These are phyloP conservation scores for Apomyelois bistriatella DNA, from an alignment of 2,888 invertebrate genomes.

Conservation along the genomic window DNA sequence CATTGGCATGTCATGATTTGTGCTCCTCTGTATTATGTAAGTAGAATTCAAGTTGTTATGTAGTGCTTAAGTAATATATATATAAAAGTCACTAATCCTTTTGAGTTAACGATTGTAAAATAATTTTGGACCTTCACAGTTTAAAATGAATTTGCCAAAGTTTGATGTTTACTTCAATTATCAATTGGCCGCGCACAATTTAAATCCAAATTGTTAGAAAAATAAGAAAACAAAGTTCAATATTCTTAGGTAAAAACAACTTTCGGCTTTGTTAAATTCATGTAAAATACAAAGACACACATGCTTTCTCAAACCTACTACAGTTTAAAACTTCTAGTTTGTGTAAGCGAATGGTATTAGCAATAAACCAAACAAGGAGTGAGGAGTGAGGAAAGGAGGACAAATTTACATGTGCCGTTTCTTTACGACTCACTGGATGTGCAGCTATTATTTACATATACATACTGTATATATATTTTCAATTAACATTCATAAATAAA, in stretches of 20 bases:
- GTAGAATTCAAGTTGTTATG: constrained; percentile 37
- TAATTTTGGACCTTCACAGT: constrained; percentile 1
- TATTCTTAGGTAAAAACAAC: no score
- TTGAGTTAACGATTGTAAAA: background rate
- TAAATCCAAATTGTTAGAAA: background rate
- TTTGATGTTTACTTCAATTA: constrained; percentile 3
- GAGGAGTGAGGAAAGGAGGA: constrained; percentile 6
- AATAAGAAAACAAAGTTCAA: no score
- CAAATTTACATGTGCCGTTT: constrained; percentile 1
- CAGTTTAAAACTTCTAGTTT: constrained; percentile 4
- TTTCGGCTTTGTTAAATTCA: background rate
- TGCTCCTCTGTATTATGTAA: constrained; percentile 44
- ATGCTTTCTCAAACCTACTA: background rate
- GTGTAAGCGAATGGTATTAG: background rate
- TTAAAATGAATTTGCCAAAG: background rate
- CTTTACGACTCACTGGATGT: constrained; percentile 7
- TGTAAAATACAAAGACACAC: background rate
- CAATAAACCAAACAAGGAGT: constrained; percentile 5
- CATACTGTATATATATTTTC: no score
- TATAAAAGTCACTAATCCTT: background rate
- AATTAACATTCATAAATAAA: no score
- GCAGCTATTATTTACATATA: no score
- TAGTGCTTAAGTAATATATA: constrained; percentile 19
- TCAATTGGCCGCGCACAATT: constrained; percentile 2
- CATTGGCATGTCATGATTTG: constrained; percentile 65